Evolutionary conservation across 2,797 vertebrate species (phyloP), one percentile per base, ranked within the genome.

Genomic region (Phrynocephalus forsythii): DNA sequence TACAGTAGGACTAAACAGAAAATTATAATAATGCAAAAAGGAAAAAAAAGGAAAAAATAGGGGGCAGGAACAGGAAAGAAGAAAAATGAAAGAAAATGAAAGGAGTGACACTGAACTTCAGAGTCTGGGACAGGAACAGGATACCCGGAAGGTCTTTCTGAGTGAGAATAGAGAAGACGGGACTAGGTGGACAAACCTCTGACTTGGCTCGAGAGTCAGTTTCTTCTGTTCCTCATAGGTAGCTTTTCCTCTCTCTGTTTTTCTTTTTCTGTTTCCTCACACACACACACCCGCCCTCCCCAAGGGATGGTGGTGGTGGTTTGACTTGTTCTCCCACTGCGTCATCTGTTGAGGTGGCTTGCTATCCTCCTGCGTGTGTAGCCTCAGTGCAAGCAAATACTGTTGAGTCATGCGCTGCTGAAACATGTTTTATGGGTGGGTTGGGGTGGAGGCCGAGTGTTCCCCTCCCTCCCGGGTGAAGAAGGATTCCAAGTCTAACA

Each of bases 341-440:
- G 28, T 69, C 30, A 24, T 15, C 7, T 75, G 6, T 15, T 24
- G 2, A 63, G 52, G 10, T 63, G 84, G 24, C 2, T 67, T 79
- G 8, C 16, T 68, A n/a, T 38, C n/a, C 26, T 52, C 18, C 26
- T 20, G 1, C 30, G 44, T n/a, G 38, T 73, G 75, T 44, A 79
- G 56, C 68, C 38, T 79, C 68, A 63, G 71, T 15, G 13, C 44
- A 84, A 38, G 56, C 38, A 67, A 75, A 56, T 10, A n/a, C 10
- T 24, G 13, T 78, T 44, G 66, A 83, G 16, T n/a, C 26, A 60
- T 83, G 52, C 5, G 26, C 52, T 72, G 82, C 50, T 66, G 56
- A 80, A 38, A 84, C 50, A 20, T 30, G 63, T 81, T 84, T 87
- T 79, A 52, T n/a, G 50, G 68, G 52, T 63, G 38, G 26, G 28